Base-by-base conservation (phyloP, 2,113 vertebrate species). In the Chloropsis hardwickii region DNA sequence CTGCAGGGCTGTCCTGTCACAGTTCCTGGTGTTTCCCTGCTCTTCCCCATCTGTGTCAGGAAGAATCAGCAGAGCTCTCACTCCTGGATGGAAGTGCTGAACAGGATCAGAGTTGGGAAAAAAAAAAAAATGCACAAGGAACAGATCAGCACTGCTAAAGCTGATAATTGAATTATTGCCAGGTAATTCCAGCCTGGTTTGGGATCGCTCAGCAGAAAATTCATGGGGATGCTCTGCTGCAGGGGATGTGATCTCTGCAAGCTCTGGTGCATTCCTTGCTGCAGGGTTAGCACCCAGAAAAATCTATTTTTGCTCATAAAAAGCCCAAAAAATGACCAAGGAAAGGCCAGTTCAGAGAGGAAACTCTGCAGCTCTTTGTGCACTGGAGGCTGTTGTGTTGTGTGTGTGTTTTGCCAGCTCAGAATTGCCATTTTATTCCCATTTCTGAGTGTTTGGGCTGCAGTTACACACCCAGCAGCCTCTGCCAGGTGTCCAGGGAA, bases 21-120 rank as follows among this genome's bases (percentile, higher is more conserved):
- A 40, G 40, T 6, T 42, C 15, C 14, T 42, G 42, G 42, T 37
- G 42, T 47, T 47, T 47, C 45, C 45, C 45, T 47, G 40, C n/a
- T n/a, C n/a, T n/a, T n/a, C n/a, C 37, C 37, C 37, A 37, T 10
- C 37, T 10, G 15, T 19, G 50, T 33, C 78, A 35, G 58, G 58
- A 37, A 37, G 37, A 10, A 37, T 37, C 37, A 37, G 37, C 37
- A 37, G 37, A 37, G 37, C 37, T 37, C 37, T 37, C 37, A 37
- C 37, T 37, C 37, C 37, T 37, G 37, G 37, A 8, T 37, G 37
- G 37, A 37, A 37, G 37, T 37, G 37, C 37, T 37, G 37, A 37
- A 37, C 37, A 37, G 37, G 37, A 37, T 37, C 42, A 1, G 0
- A 1, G 17, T 7, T 22, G 8, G 13, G 45, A 6, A 23, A 47